Evolutionary conservation across 2,888 invertebrate genomes (phyloP).

Genomic region (Gasteruption jaculator): DNA sequence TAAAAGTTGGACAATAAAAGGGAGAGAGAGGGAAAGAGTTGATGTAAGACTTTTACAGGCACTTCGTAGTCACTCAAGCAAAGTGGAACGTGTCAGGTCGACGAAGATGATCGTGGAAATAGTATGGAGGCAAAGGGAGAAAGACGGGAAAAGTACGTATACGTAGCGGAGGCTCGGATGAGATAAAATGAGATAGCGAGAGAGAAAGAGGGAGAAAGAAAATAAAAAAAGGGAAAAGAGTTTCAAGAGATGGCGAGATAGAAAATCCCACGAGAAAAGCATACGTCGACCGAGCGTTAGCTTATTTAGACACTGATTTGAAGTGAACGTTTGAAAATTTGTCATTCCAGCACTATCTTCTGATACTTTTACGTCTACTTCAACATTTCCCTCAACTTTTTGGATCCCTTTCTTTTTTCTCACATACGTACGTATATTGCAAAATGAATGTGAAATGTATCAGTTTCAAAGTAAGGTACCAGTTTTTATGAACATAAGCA

Average conservation of each 20-base stretch:
- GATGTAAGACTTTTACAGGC: background rate
- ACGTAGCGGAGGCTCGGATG: conserved; percentile 17
- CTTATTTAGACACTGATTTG: conserved; percentile 42
- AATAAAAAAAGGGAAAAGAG: conserved; percentile 5
- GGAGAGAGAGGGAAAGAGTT: conserved; percentile 8
- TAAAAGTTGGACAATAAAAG: no score
- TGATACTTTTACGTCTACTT: no score
- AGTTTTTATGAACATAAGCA: no score
- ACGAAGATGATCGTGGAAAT: conserved; percentile 29
- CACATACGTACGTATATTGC: no score
- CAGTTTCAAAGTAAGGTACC: no score
- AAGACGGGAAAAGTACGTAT: conserved; percentile 22
- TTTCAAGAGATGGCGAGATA: conserved; percentile 14
- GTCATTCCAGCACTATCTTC: conserved; percentile 39
- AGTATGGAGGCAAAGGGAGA: conserved; percentile 17
- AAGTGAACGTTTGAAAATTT: conserved; percentile 41
- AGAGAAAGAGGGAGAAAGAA: conserved; percentile 14
- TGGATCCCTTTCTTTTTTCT: no score
- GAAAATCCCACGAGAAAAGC: conserved; percentile 30
- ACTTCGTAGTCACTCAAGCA: conserved; percentile 26
- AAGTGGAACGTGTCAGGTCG: conserved; percentile 32
- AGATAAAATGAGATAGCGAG: conserved; percentile 19
- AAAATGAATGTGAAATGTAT: no score
- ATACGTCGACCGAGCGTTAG: conserved; percentile 29
- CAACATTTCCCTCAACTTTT: conserved; percentile 9